phyloP scores from a whole-genome alignment of 2,888 invertebrate genomes.

The Oscheius sp. region DNA sequence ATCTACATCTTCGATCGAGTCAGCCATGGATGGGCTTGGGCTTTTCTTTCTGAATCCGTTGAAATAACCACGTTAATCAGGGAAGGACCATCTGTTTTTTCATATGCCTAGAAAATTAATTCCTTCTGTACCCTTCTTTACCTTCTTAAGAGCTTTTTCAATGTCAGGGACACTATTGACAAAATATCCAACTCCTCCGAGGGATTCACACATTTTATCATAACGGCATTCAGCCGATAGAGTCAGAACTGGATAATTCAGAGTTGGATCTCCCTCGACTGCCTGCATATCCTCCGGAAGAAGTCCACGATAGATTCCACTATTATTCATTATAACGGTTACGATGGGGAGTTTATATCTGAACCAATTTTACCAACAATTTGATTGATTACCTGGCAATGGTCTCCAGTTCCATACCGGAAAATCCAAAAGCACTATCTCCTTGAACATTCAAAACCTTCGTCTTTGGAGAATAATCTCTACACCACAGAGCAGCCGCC shows the following conservation, averaged over 20 bases:
- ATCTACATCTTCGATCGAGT: constrained; percentile 82
- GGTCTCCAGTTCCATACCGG: constrained; percentile 97
- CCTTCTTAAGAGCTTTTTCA: constrained; percentile 16
- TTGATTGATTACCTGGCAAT: constrained; percentile 78
- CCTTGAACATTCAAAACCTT: constrained; percentile 92
- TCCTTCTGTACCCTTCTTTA: background rate
- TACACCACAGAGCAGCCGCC: constrained; percentile 89
- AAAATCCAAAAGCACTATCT: constrained; percentile 97
- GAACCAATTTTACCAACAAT: constrained; percentile 32
- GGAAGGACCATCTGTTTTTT: constrained; percentile 78
- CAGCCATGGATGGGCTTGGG: constrained; percentile 89
- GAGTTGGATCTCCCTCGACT: constrained; percentile 80
- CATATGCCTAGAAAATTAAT: constrained; percentile 34
- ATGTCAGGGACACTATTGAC: constrained; percentile 81
- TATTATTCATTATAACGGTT: constrained; percentile 91
- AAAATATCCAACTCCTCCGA: constrained; percentile 83
- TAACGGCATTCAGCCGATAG: constrained; percentile 84
- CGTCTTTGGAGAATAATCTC: constrained; percentile 79
- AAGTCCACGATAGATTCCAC: constrained; percentile 90
- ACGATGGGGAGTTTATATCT: constrained; percentile 90
- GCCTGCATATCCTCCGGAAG: constrained; percentile 81
- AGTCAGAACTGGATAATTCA: constrained; percentile 81
- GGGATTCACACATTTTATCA: constrained; percentile 88
- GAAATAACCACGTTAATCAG: constrained; percentile 90
- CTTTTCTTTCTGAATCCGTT: constrained; percentile 87